Conservation (phyloP, 2,113 vertebrate genomes). For the human (Homo sapiens) region DNA sequence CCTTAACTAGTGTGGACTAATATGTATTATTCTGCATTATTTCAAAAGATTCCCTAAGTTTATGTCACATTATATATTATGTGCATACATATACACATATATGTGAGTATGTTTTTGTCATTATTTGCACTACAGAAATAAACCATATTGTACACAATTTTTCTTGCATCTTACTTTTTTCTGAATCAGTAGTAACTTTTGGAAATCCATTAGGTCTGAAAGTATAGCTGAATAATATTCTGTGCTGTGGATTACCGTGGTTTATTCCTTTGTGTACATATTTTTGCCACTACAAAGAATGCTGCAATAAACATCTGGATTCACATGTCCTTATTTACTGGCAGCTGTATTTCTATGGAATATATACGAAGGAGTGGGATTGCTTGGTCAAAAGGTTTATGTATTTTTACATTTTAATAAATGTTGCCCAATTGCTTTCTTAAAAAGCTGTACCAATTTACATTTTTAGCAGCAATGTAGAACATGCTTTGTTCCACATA, state of each 20-base stretch:
- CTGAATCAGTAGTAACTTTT: neutral
- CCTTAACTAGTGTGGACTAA: neutral
- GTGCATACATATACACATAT: too few species aligned
- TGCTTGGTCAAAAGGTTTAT: neutral
- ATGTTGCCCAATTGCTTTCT: slow-evolving; percentile 6
- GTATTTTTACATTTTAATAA: slow-evolving; percentile 24
- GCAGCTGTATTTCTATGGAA: neutral
- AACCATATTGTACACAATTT: neutral
- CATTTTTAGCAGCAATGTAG: neutral
- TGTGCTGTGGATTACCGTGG: neutral
- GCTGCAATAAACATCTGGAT: neutral
- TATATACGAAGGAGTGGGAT: neutral
- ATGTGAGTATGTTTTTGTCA: neutral
- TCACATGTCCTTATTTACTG: neutral
- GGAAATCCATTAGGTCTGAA: neutral
- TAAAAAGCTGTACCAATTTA: neutral
- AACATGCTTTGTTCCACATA: neutral
- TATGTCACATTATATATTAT: neutral
- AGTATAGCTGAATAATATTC: neutral
- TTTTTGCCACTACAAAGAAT: neutral
- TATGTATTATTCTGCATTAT: neutral
- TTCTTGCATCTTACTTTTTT: neutral
- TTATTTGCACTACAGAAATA: neutral
- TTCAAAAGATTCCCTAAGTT: neutral
- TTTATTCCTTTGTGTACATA: neutral